Base-by-base conservation (phyloP, 2,113 vertebrate species). In the Embiotoca jacksoni region DNA sequence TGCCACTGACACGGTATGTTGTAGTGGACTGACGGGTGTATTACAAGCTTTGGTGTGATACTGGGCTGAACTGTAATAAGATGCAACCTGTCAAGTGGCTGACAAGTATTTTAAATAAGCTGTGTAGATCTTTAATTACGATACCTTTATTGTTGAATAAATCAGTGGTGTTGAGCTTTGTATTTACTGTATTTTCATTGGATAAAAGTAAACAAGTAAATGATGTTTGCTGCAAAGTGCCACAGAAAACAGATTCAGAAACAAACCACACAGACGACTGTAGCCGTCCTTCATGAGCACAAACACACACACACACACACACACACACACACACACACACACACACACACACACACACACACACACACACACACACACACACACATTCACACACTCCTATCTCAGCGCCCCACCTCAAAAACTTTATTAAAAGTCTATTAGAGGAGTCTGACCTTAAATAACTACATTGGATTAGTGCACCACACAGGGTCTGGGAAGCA, bases 341-440 rank as follows among this genome's bases (percentile, higher is more conserved):
- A 66, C 14, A 35, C 4, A 66, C 14, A 35, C 13, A 57, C 59
- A 87, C 16, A 44, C 53, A 76, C 60, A 65, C 64, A 41, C 60
- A 57, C n/a, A n/a, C 33, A 66, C 14, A 35, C 4, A 66, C 14
- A 35, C 13, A 57, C 59, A 87, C 16, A 44, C 53, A 76, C 60
- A 65, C 64, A 41, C 60, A 57, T 35, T 15, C 13, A 65, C 58
- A 58, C 15, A 39, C 5, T 10, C 14, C 35, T 5, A 59, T 4
- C 7, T 3, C 49, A 3, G 3, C 7, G 15, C 3, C 13, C 4
- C 64, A 1, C 30, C 53, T 37, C n/a, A 53, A 79, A 86, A 84
- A 91, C 82, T 83, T 90, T 87, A 92, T 91, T 91, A 92, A 88
- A 88, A 81, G 75, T 82, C 68, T 86, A 87, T 88, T 86, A 88